Base-by-base conservation (phyloP, 1,140 invertebrate genomes). In the Venturia canescens region DNA sequence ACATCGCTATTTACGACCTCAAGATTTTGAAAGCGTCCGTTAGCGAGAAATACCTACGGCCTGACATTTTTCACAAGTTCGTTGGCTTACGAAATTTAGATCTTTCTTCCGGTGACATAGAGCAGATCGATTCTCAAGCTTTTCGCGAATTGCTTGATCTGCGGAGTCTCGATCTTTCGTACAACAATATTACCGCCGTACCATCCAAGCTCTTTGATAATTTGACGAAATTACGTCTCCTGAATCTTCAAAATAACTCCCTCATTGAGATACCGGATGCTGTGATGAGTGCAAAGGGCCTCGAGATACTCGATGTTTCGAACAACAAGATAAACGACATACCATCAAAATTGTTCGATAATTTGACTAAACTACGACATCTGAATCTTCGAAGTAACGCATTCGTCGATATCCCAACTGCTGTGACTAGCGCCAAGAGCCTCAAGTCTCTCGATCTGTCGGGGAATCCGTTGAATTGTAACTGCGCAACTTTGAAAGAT, bases 381-480 rank as follows among this genome's bases (percentile, higher is more conserved):
- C 66, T 92, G 11, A 88, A 86, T 29, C 63, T 92, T 6, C 83
- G 85, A 6, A 83, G 78, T 38, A 92, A 92, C 57, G 79, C 60
- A 0, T 78, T 92, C 0, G 75, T 26, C 1, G 80, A 88, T 11
- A 82, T 92, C 38, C 84, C 91, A 0, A 63, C 80, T 0, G 89
- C 85, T 16, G 34, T 90, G 6, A 85, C 92, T 67, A 91, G 90
- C 29, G 91, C 95, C 15, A 94, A 94, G 70, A 93, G 93, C 83
- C 87, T 96, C 6, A 92, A 92, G 38, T 91, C 93, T 13, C 86
- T 96, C 1, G 94, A 96, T 80, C 88, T 96, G 1, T 91, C 91
- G 31, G 89, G 93, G 31, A 96, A 96, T 90, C 93, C 94, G 3
- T 86, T 96, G 2, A 89, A 93, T 38, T 96, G 95, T 85, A 93